phyloP scores from a whole-genome alignment of 1,140 invertebrate genomes.

The Epicauta chinensis region DNA sequence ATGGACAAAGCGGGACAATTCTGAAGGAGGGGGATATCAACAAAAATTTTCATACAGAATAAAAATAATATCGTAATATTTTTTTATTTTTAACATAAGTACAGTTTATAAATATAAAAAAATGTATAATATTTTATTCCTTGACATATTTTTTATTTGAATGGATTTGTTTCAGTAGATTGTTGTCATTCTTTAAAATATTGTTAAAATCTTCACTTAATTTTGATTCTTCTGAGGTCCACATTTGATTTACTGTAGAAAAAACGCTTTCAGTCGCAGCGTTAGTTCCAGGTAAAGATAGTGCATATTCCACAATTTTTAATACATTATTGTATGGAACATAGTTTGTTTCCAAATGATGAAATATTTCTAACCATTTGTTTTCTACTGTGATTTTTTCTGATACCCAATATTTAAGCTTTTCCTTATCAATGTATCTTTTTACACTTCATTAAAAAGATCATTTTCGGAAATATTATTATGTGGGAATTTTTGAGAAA shows the following conservation, averaged over 20 bases:
- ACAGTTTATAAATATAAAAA: no score
- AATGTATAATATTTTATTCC: no score
- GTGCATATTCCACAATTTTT: constrained; percentile 4
- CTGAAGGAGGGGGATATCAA: no score
- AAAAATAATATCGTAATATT: no score
- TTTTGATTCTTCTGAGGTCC: constrained; percentile 5
- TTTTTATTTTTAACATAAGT: no score
- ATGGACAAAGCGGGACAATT: no score
- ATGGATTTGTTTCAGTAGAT: neutral
- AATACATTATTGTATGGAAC: constrained; percentile 4
- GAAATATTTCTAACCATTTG: neutral
- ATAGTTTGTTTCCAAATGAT: constrained; percentile 3
- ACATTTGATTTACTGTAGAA: constrained; percentile 2
- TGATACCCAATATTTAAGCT: constrained; percentile 12
- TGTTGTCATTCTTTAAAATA: constrained; percentile 2
- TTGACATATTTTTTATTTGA: no score
- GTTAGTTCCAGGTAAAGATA: constrained; percentile 4
- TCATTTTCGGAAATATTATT: constrained; percentile 20
- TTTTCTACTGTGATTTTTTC: constrained; percentile 7
- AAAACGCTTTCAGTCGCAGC: constrained; percentile 7
- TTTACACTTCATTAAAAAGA: constrained; percentile 16
- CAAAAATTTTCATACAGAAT: no score
- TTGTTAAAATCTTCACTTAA: constrained; percentile 3
- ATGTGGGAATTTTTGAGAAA: constrained; percentile 10
- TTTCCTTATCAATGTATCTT: constrained; percentile 15